Conservation (phyloP, 2,797 vertebrate species). For the Carapus acus region DNA sequence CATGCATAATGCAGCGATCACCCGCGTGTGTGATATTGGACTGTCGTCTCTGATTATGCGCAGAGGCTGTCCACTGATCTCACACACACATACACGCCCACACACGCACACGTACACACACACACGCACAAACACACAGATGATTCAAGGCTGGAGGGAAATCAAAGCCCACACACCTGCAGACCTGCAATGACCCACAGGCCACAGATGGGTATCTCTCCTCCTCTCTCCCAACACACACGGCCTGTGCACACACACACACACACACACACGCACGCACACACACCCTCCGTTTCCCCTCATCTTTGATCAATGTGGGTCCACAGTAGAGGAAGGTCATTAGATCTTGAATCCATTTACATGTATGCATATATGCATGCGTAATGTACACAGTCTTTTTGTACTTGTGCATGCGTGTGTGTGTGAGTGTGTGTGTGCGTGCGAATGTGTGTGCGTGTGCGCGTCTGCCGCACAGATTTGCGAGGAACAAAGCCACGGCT, state of each 20-base stretch:
- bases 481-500: slow-evolving; percentile 17
- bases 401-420: background rate
- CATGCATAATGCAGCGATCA: slow-evolving; percentile 58
- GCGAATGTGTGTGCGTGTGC: background rate
- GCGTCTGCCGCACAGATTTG: slow-evolving; percentile 10
- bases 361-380: slow-evolving; percentile 3
- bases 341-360: slow-evolving; percentile 25
- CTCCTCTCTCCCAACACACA: slow-evolving; percentile 13
- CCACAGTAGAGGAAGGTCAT: slow-evolving; percentile 14
- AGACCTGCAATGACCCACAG: slow-evolving; percentile 56
- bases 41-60: slow-evolving; percentile 59
- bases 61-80: slow-evolving; percentile 56
- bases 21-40: slow-evolving; percentile 52
- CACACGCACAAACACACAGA: slow-evolving; percentile 8
- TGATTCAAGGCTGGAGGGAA: slow-evolving; percentile 57
- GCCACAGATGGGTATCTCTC: slow-evolving; percentile 61
- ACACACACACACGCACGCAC: slow-evolving; percentile 9
- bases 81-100: slow-evolving; percentile 31
- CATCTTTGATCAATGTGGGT: slow-evolving; percentile 53
- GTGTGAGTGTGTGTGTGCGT: background rate
- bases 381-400: background rate
- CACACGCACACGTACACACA: slow-evolving; percentile 26
- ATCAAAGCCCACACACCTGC: slow-evolving; percentile 68
- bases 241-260: background rate
- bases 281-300: slow-evolving; percentile 13